These are phyloP conservation scores for Ophioninae sp. DNA, from an alignment of 2,888 invertebrate species.

Conservation along the genomic window DNA sequence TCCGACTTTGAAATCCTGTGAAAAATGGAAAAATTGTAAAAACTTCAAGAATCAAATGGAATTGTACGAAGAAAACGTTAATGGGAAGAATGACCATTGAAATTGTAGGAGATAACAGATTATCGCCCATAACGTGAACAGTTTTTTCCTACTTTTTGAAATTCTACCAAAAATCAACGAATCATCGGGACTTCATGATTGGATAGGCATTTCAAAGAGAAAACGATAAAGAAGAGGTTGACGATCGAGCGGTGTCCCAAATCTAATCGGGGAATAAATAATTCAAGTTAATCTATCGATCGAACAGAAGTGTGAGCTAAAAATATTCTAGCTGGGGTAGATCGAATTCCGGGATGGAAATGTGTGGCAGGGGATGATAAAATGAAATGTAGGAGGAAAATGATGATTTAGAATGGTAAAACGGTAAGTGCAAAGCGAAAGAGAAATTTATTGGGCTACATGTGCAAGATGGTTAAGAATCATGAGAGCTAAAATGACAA, in stretches of 20 bases:
- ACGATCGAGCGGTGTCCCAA: neutral
- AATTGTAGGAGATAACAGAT: too few species aligned
- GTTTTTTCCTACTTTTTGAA: neutral
- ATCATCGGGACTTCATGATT: neutral
- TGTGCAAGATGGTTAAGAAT: neutral
- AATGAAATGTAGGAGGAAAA: neutral
- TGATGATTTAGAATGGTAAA: conserved; percentile 10
- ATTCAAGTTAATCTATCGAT: neutral
- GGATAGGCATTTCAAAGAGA: neutral
- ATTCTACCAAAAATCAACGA: neutral
- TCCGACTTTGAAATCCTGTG: neutral
- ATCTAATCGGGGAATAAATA: neutral
- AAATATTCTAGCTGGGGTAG: conserved; percentile 21
- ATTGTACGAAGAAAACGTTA: too few species aligned
- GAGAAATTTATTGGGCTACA: conserved; percentile 35
- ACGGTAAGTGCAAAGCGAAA: conserved; percentile 7
- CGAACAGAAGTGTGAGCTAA: conserved; percentile 11
- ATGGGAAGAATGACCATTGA: too few species aligned
- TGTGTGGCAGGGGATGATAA: conserved; percentile 18
- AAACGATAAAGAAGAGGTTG: neutral
- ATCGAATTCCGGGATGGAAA: conserved; percentile 1
- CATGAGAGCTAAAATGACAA: neutral
- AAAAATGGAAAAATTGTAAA: neutral
- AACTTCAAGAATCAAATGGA: neutral
- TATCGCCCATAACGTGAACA: too few species aligned